Evolutionary conservation across 2,113 vertebrate genomes (phyloP).

Genomic region (Trematocara unimaculatum): DNA sequence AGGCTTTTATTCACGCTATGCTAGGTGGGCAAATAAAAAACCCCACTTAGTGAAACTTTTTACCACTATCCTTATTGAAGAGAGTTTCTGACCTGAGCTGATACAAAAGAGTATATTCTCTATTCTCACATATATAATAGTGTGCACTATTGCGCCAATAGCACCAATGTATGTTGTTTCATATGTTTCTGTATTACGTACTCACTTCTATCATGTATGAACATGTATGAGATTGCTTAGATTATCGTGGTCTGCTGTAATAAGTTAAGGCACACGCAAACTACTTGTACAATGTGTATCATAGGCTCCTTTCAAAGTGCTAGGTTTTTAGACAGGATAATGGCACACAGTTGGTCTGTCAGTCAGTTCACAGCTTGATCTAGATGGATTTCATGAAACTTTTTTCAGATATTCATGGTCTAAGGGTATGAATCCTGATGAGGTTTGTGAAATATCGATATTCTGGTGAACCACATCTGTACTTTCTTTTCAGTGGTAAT

Average conservation of each 20-base stretch:
- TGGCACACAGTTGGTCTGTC: background rate
- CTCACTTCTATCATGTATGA: background rate
- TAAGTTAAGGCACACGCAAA: background rate
- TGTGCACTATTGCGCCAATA: background rate
- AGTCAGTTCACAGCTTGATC: background rate
- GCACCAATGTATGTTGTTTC: background rate
- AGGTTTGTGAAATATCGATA: background rate
- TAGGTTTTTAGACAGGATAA: background rate
- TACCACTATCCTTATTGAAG: slow-evolving; percentile 19
- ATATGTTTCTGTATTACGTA: background rate
- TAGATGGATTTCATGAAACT: background rate
- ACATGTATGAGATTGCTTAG: background rate
- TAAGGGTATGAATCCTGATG: background rate
- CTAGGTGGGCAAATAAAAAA: background rate
- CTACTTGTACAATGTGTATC: background rate
- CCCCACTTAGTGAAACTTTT: slow-evolving; percentile 1
- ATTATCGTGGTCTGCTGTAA: background rate
- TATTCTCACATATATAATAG: background rate
- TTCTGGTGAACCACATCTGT: background rate
- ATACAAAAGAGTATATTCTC: background rate
- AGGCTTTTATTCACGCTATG: background rate
- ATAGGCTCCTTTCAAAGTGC: background rate
- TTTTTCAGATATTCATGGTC: background rate
- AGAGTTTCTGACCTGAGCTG: slow-evolving; percentile 11
- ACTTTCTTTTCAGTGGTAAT: background rate